Percentiles rank a stretch among this genome's conserved stretches.
Evolutionary conservation across 1,140 invertebrate genomes (phyloP).

Genomic region (Apis cerana): DNA sequence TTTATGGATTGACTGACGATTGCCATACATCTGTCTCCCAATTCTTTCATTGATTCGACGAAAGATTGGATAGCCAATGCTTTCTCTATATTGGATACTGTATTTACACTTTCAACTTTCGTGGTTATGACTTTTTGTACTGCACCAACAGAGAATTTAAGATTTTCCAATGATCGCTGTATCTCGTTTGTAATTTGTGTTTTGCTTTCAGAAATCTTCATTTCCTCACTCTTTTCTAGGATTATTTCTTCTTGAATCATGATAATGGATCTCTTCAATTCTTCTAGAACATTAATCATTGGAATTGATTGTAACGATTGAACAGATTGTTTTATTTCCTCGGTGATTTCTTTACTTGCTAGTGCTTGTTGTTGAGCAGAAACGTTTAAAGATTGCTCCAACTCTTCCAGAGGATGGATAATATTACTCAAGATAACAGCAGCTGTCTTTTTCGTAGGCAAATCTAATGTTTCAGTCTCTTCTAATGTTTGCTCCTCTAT

Average conservation of each 20-base stretch:
- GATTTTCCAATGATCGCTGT: conserved; percentile 23
- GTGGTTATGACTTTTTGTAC: conserved; percentile 4
- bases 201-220: background rate
- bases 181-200: conserved; percentile 10
- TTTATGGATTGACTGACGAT: background rate
- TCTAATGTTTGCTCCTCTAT: conserved; percentile 35
- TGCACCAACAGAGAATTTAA: conserved; percentile 18
- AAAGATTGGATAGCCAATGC: background rate
- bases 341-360: background rate
- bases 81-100: background rate
- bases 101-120: background rate
- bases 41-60: conserved; percentile 4
- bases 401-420: conserved; percentile 47
- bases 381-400: conserved; percentile 30
- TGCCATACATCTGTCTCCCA: conserved; percentile 14
- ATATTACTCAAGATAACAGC: conserved; percentile 20
- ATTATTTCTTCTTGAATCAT: conserved; percentile 43
- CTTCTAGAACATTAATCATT: conserved; percentile 16
- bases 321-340: background rate
- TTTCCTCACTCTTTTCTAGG: background rate
- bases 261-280: conserved; percentile 46
- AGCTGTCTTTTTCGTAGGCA: background rate
- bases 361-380: conserved; percentile 14
- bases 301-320: background rate
- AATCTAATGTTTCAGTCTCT: conserved; percentile 16